These are phyloP conservation scores for Halcyon senegalensis DNA, from an alignment of 2,113 vertebrate species.

Conservation along the genomic window DNA sequence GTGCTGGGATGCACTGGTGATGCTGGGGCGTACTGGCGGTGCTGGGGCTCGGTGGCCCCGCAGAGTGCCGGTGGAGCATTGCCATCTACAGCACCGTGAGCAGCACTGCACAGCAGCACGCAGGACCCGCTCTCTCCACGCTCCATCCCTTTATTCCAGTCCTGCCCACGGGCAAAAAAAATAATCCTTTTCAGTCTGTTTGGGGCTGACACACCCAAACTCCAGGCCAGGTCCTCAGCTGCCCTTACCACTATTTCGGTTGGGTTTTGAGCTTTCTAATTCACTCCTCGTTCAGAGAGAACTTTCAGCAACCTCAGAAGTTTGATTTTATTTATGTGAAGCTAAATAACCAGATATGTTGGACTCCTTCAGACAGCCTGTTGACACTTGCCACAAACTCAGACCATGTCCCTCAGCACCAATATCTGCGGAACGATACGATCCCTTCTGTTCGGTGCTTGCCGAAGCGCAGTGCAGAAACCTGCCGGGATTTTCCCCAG, in stretches of 20 bases:
- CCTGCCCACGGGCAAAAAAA: rapidly evolving
- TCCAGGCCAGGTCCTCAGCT: background rate
- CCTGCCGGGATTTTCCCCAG: background rate
- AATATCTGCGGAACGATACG: rapidly evolving
- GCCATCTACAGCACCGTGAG: background rate
- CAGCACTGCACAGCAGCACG: background rate
- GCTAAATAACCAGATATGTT: background rate
- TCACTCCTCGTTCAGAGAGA: background rate
- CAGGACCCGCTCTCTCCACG: background rate
- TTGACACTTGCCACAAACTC: background rate
- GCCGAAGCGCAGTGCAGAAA: rapidly evolving
- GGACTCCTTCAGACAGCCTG: background rate
- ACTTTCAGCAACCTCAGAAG: background rate
- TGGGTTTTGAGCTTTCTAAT: background rate
- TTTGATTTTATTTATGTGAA: background rate
- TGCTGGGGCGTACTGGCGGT: background rate
- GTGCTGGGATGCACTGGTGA: background rate
- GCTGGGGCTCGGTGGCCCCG: background rate
- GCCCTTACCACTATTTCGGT: rapidly evolving
- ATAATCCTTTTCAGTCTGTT: background rate
- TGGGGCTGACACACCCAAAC: rapidly evolving
- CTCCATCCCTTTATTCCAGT: rapidly evolving
- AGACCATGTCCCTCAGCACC: background rate
- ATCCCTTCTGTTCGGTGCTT: no score
- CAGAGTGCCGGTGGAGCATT: background rate